phyloP scores from a whole-genome alignment of 2,797 vertebrate species.

The Hephaestus fuliginosus region DNA sequence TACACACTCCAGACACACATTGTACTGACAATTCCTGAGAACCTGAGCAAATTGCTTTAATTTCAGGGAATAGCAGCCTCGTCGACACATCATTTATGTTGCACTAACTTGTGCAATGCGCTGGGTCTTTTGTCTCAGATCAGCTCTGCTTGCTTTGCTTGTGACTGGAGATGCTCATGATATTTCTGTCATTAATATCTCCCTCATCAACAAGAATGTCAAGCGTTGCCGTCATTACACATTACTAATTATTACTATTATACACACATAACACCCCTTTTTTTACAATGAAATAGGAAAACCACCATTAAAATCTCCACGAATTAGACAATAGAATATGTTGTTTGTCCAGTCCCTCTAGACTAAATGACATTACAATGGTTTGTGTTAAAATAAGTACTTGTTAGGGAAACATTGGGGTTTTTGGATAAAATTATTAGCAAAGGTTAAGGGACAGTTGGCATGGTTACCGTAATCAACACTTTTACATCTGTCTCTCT shows the following conservation, averaged over 20 bases:
- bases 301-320: neutral
- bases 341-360: neutral
- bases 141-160: neutral
- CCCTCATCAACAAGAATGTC: neutral
- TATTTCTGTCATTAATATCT: neutral
- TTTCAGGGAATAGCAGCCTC: conserved; percentile 4
- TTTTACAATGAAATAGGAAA: neutral
- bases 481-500: too few relatives aligned
- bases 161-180: neutral
- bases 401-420: neutral
- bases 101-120: conserved; percentile 7
- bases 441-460: neutral
- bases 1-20: neutral
- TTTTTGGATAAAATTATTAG: too few relatives aligned
- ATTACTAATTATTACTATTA: neutral
- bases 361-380: too few relatives aligned
- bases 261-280: neutral
- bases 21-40: conserved; percentile 5
- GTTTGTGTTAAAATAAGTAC: neutral
- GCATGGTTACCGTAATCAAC: neutral
- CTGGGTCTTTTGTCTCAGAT: neutral
- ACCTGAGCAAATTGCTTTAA: conserved; percentile 11
- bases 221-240: neutral
- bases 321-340: neutral
- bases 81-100: conserved; percentile 38